A percentile compares a stretch with the other conserved stretches of the same genome.
Evolutionary conservation across 2,888 invertebrate genomes (phyloP).

Genomic region (Euzetes globulus): DNA sequence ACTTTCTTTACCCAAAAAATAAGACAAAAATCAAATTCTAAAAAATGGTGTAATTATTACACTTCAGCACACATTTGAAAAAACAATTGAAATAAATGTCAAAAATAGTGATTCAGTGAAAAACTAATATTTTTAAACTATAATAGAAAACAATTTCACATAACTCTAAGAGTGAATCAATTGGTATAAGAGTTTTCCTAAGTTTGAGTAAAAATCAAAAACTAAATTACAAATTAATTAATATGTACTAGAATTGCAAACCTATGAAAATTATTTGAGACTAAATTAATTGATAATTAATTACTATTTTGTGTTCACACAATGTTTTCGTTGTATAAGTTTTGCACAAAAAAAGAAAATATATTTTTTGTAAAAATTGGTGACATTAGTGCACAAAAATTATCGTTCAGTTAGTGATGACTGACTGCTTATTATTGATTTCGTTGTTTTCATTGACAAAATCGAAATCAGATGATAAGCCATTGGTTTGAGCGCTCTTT

Average conservation of each 20-base stretch:
- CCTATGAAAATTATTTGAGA: neutral
- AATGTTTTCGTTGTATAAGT: neutral
- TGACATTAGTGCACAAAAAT: neutral
- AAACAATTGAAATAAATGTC: conserved; percentile 4
- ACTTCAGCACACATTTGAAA: neutral
- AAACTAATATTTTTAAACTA: neutral
- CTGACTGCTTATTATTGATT: neutral
- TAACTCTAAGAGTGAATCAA: neutral
- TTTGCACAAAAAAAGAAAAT: neutral
- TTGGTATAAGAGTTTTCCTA: neutral
- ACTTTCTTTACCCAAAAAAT: neutral
- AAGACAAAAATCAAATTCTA: neutral
- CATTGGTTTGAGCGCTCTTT: conserved; percentile 28
- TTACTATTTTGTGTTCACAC: neutral
- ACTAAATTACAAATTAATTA: neutral
- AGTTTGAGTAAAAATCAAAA: neutral
- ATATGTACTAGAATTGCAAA: neutral
- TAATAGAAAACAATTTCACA: neutral
- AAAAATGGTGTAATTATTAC: conserved; percentile 14
- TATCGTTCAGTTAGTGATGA: neutral
- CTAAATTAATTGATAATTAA: neutral
- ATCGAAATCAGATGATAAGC: conserved; percentile 4
- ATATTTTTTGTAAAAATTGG: neutral
- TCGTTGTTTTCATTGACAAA: conserved; percentile 26
- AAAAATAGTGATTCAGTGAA: conserved; percentile 8